Evolutionary conservation across 2,113 vertebrate genomes (phyloP).

Genomic region (Tragulus kanchil): DNA sequence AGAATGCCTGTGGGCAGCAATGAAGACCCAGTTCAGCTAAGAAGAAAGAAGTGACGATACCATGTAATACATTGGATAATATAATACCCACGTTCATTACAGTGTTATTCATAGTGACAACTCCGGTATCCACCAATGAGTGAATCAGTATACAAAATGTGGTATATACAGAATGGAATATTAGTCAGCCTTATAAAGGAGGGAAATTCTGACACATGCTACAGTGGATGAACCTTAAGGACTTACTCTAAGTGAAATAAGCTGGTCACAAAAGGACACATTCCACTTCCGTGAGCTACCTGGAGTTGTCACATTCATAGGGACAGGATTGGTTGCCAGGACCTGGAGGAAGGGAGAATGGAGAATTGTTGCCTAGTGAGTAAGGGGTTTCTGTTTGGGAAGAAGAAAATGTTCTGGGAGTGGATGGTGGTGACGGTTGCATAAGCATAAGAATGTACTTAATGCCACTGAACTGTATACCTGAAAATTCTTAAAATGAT

Average conservation of each 20-base stretch:
- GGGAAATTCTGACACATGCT: not conserved
- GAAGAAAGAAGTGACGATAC: not conserved
- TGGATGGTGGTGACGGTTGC: not conserved
- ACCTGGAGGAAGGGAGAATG: too few species aligned
- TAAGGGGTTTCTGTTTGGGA: not conserved
- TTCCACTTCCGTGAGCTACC: not conserved
- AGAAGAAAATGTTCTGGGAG: not conserved
- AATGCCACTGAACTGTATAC: too few species aligned
- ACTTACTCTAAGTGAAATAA: not conserved
- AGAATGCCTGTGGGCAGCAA: not conserved
- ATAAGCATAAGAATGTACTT: fast-evolving
- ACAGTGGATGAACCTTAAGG: not conserved
- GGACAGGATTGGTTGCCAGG: not conserved
- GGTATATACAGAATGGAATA: fast-evolving
- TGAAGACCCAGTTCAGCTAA: not conserved
- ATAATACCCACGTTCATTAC: fast-evolving
- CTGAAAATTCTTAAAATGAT: not conserved
- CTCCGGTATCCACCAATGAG: not conserved
- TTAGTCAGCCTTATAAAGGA: not conserved
- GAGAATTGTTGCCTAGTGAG: not conserved
- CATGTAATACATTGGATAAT: fast-evolving
- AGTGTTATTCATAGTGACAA: not conserved
- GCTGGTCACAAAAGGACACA: not conserved
- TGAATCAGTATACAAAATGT: not conserved
- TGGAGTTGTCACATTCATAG: not conserved